A percentile compares a stretch with the other conserved stretches of the same genome.
Evolutionary conservation across 64 coral and sea anemone species (phyloP).

Genomic region (Anthopleura sola): DNA sequence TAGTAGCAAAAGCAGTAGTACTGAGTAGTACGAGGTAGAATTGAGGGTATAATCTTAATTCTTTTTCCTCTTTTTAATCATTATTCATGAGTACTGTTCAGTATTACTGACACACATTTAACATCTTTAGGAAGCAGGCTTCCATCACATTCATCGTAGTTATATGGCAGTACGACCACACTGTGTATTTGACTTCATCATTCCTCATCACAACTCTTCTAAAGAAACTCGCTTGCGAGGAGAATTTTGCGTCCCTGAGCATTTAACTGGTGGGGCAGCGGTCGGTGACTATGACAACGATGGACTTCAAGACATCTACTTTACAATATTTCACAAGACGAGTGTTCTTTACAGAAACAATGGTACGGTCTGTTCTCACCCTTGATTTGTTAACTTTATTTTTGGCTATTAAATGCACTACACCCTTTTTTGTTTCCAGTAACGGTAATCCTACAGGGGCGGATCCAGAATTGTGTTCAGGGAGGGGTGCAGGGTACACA

Average conservation of each 20-base stretch:
- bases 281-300: slow-evolving; percentile 91
- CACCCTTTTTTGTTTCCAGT: too few relatives aligned
- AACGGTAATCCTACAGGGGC: too few relatives aligned
- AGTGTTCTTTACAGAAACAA: slow-evolving; percentile 85
- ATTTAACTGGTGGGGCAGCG: slow-evolving; percentile 84
- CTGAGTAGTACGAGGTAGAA: too few relatives aligned
- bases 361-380: slow-evolving; percentile 25
- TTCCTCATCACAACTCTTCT: slow-evolving; percentile 72
- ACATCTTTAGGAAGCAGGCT: slow-evolving; percentile 52
- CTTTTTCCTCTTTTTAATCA: too few relatives aligned
- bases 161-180: slow-evolving; percentile 76
- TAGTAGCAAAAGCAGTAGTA: too few relatives aligned
- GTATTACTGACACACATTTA: too few relatives aligned
- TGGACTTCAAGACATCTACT: slow-evolving; percentile 87
- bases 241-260: slow-evolving; percentile 89
- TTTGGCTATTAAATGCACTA: too few relatives aligned
- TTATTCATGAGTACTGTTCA: too few relatives aligned
- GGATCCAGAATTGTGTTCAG: too few relatives aligned
- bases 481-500: too few relatives aligned
- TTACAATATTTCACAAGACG: slow-evolving; percentile 54
- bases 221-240: slow-evolving; percentile 53
- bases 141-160: slow-evolving; percentile 64
- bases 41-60: too few relatives aligned
- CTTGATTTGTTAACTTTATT: not conserved
- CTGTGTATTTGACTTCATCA: slow-evolving; percentile 77